A percentile compares a stretch with the other conserved stretches of the same genome.
Conservation (phyloP, 2,113 vertebrate genomes). For the Brachirus orientalis region DNA sequence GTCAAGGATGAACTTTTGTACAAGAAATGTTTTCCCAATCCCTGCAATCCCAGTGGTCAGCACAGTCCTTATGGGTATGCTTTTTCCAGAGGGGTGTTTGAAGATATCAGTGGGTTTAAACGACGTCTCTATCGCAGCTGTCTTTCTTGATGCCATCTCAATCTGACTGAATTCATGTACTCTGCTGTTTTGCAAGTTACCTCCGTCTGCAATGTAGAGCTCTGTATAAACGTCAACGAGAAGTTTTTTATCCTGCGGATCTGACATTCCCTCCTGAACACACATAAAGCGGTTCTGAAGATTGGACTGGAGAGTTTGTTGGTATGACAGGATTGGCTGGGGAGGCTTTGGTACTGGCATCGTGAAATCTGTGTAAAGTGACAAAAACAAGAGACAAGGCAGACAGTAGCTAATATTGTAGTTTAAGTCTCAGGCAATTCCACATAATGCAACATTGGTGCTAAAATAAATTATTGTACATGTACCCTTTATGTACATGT, state of each 20-base stretch:
- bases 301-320: conserved; percentile 1
- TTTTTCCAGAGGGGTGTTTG: conserved; percentile 23
- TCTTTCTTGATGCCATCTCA: conserved; percentile 4
- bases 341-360: not conserved
- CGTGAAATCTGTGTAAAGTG: no score
- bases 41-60: conserved; percentile 29
- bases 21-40: conserved; percentile 29
- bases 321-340: conserved; percentile 2
- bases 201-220: conserved; percentile 18
- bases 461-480: no score
- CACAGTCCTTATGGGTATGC: conserved; percentile 21
- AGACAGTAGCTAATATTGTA: no score
- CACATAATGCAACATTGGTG: no score
- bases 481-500: no score
- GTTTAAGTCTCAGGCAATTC: no score
- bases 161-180: conserved; percentile 31
- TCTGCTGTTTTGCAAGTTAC: not conserved
- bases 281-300: conserved; percentile 20
- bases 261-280: conserved; percentile 6
- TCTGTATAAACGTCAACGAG: conserved; percentile 16
- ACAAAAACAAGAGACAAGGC: no score
- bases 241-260: conserved; percentile 15
- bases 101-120: conserved; percentile 23
- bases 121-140: not conserved
- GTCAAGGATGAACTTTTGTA: conserved; percentile 27